These are phyloP conservation scores for Micropterix aruncella DNA, from an alignment of 2,888 invertebrate species.

Conservation along the genomic window DNA sequence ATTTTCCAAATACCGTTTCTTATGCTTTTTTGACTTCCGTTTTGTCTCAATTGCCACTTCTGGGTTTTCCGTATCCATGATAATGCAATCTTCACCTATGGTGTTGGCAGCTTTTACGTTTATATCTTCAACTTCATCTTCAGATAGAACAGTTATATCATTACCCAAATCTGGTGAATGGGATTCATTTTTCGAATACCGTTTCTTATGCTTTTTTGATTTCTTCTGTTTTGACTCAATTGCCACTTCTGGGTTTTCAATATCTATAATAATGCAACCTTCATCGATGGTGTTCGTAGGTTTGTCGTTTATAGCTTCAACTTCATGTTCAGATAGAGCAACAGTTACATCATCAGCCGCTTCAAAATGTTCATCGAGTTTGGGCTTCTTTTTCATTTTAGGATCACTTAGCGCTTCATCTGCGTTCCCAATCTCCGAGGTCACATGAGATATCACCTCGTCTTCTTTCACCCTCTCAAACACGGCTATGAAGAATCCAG, in stretches of 20 bases:
- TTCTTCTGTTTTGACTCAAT: neutral
- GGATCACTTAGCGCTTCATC: neutral
- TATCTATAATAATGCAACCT: no score
- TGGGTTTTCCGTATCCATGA: neutral
- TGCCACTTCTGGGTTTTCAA: neutral
- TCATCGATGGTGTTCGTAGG: no score
- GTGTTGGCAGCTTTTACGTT: constrained; percentile 16
- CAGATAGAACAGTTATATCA: neutral
- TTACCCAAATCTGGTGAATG: neutral
- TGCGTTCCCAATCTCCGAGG: no score
- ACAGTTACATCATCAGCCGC: neutral
- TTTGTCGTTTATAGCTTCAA: constrained; percentile 15
- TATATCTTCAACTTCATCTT: constrained; percentile 10
- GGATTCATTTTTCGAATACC: neutral
- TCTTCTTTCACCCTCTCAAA: constrained; percentile 52
- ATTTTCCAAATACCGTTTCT: no score
- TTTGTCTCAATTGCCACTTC: neutral
- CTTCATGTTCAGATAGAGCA: constrained; percentile 1
- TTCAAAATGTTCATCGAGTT: neutral
- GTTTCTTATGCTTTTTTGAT: neutral
- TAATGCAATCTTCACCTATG: no score
- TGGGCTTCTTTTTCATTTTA: neutral
- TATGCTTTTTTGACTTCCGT: constrained; percentile 6
- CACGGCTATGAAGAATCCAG: constrained; percentile 92
- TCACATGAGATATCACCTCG: no score